Evolutionary conservation across 2,797 vertebrate species (phyloP), one percentile per base, ranked within the genome.

Genomic region (Anabacerthia variegaticeps): DNA sequence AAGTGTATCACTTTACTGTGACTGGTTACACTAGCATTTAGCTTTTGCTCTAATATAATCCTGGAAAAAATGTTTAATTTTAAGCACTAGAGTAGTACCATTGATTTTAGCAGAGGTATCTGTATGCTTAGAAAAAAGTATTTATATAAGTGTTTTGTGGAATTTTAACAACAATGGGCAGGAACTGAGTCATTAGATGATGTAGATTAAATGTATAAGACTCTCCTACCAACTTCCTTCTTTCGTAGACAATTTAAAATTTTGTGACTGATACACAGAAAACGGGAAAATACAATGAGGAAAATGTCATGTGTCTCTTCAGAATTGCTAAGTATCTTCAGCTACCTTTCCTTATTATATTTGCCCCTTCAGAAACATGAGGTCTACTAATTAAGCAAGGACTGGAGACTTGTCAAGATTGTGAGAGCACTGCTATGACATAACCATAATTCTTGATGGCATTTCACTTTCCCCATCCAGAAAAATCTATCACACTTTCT

Each of bases 401-500:
- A 81, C 74, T 84, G 83, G 80, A 93, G 76, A 92, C 93, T 94
- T 94, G 91, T 96, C 94, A 97, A 91, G 91, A 88, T 88, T 95
- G 92, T 88, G 83, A 95, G 71, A 95, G 83, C n/a, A 69, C 63
- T 1, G 30, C 77, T 86, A 84, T 92, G 95, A 90, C 89, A 96
- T 86, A 95, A 85, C 63, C 91, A 93, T 96, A 95, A 96, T 95
- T 95, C 95, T 92, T 95, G 76, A 95, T 95, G 96, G 94, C 94
- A 96, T 96, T 95, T 96, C 88, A 90, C 94, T 96, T 95, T 96
- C 79, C 85, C 80, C 65, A 95, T 92, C 83, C 85, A 93, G 95
- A 96, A 96, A 96, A 96, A 95, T 92, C 89, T 91, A 96, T 96
- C 95, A 93, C 91, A 69, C 77, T 96, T 92, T 89, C 93, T 67